phyloP scores from a whole-genome alignment of 2,797 vertebrate genomes.

The Fundulus diaphanus region DNA sequence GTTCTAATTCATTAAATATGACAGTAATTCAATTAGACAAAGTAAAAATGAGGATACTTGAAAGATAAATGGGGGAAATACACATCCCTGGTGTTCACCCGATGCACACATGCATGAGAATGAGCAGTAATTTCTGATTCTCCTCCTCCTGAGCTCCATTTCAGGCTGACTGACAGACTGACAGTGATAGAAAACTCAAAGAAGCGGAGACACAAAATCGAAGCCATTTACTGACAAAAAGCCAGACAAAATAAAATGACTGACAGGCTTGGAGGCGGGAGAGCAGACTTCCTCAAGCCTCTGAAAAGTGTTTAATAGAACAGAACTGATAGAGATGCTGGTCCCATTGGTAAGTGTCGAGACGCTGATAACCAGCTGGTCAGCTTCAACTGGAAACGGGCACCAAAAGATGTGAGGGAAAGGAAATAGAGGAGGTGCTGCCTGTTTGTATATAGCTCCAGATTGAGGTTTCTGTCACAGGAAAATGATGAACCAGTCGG shows the following conservation, averaged over 20 bases:
- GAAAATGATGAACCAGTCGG: conserved; percentile 40
- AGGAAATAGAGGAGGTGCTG: conserved; percentile 39
- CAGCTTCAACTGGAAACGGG: conserved; percentile 50
- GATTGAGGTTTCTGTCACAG: conserved; percentile 58
- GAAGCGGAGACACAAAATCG: conserved; percentile 45
- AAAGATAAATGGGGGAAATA: neutral
- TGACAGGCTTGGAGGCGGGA: conserved; percentile 42
- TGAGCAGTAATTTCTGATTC: neutral
- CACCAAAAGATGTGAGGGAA: conserved; percentile 33
- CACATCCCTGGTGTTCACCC: neutral
- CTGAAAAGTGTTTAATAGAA: conserved; percentile 52
- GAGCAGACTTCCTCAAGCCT: conserved; percentile 30
- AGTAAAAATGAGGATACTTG: neutral
- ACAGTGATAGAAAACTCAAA: conserved; percentile 35
- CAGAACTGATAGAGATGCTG: conserved; percentile 52
- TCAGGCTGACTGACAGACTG: conserved; percentile 9
- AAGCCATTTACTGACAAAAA: conserved; percentile 44
- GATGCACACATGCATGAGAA: neutral
- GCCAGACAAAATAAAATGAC: conserved; percentile 53
- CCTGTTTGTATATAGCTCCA: conserved; percentile 41
- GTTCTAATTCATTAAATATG: no score
- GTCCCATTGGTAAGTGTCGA: conserved; percentile 43
- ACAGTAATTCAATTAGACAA: no score
- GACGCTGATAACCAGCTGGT: conserved; percentile 71
- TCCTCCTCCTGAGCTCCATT: neutral